Conservation (phyloP, 2,797 vertebrate genomes). For the Manis crassicaudata region DNA sequence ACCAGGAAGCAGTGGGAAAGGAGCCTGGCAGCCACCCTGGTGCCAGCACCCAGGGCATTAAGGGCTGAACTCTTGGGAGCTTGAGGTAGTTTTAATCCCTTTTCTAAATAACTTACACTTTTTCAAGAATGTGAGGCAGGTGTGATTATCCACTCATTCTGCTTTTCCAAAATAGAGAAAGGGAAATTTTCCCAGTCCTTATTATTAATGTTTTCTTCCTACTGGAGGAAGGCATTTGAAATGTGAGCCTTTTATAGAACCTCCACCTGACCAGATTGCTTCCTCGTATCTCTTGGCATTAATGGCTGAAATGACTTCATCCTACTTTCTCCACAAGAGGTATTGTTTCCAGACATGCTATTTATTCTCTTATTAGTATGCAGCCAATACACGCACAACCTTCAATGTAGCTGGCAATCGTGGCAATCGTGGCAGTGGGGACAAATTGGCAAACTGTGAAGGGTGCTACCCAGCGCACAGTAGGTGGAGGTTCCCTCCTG, state of each 20-base stretch:
- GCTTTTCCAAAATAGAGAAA: conserved; percentile 24
- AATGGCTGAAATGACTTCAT: conserved; percentile 37
- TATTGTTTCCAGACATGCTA: conserved; percentile 36
- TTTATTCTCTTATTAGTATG: neutral
- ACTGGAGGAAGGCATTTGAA: conserved; percentile 6
- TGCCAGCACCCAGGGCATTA: neutral
- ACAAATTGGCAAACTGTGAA: neutral
- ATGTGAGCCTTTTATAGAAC: conserved; percentile 33
- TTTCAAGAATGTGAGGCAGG: conserved; percentile 34
- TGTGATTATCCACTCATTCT: neutral
- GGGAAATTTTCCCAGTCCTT: neutral
- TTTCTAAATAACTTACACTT: conserved; percentile 43
- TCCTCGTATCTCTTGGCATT: neutral
- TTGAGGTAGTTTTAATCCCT: conserved; percentile 35
- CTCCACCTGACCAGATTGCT: neutral
- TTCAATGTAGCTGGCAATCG: neutral
- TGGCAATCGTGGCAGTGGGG: too few relatives aligned
- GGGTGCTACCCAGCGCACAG: too few relatives aligned
- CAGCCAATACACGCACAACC: neutral
- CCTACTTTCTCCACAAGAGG: conserved; percentile 37
- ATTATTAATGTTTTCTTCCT: conserved; percentile 36
- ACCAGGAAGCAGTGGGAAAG: conserved; percentile 74
- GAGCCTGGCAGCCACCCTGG: neutral
- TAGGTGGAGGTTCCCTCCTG: neutral
- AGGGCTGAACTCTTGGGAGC: neutral